A percentile compares a stretch with the other conserved stretches of the same genome.
phyloP scores from a whole-genome alignment of 2,888 invertebrate genomes.

The Rhyacophila evoluta region DNA sequence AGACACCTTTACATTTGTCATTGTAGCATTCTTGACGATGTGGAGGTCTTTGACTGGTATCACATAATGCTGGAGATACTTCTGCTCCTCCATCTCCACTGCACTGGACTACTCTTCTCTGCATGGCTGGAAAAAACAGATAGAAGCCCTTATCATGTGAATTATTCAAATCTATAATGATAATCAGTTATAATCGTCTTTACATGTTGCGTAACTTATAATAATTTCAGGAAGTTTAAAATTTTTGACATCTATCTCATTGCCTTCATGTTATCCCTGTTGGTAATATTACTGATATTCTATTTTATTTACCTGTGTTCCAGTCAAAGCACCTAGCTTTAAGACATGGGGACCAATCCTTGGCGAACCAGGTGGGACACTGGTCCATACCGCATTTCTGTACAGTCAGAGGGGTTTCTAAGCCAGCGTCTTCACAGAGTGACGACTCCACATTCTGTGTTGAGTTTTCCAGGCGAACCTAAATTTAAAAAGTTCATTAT shows the following conservation, averaged over 20 bases:
- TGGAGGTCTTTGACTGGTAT: conserved; percentile 79
- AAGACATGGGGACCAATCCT: conserved; percentile 79
- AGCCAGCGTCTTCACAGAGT: conserved; percentile 79
- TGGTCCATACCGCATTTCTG: conserved; percentile 76
- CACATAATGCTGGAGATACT: conserved; percentile 71
- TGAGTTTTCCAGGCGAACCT: conserved; percentile 67
- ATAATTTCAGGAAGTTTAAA: no score
- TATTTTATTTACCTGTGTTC: conserved; percentile 76
- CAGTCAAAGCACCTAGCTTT: conserved; percentile 81
- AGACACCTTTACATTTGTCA: conserved; percentile 87
- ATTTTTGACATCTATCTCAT: no score
- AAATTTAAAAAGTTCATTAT: conserved; percentile 16
- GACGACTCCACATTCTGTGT: conserved; percentile 73
- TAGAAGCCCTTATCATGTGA: no score
- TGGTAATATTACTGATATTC: no score
- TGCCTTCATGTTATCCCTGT: no score
- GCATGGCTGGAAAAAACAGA: conserved; percentile 72
- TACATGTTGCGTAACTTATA: no score
- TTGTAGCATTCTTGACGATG: conserved; percentile 85
- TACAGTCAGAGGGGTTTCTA: conserved; percentile 73
- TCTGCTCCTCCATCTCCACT: conserved; percentile 64
- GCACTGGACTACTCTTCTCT: conserved; percentile 77
- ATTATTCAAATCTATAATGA: no score
- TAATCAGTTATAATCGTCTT: no score
- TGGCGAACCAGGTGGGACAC: conserved; percentile 80